Base-by-base conservation (phyloP, 1,140 invertebrate genomes). In the Drosophila teissieri region DNA sequence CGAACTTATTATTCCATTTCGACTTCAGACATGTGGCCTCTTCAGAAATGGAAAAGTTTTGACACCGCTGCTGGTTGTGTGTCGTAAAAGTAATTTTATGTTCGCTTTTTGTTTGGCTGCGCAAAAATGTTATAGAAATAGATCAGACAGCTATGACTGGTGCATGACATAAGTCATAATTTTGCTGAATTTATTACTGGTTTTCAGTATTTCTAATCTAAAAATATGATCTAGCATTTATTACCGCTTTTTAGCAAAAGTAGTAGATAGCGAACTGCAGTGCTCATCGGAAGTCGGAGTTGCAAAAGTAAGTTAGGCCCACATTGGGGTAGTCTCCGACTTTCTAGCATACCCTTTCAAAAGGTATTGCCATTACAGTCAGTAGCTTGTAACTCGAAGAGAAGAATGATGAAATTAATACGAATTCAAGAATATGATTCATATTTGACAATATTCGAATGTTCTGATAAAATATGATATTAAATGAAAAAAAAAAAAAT, bases 11-110 rank as follows among this genome's bases (percentile, higher is more conserved):
- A 46, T 65, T 61, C 15, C 22, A 27, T 14, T 7, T 60, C 27
- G 36, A 27, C 3, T 56, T 61, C 8, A 19, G 12, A 61, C 54
- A 39, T 39, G 34, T 15, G 54, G 39, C 17, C 22, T 27, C 34
- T 51, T 54, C n/a, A 55, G 54, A 53, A 39, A n/a, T 14, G 7
- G 2, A 39, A 15, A 31, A 19, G 8, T 57, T 62, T 40, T 58
- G 37, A 58, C 60, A 42, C 17, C 11, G 14, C 3, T 12, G 0
- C 4, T 62, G 54, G 54, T 42, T 1, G 14, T 31, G 15, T 40
- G 36, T 40, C 36, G 27, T 40, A 19, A 10, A 56, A 31, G 6
- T n/a, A 19, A 31, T 40, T 31, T 31, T 19, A 4, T 11, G 8
- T 40, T 31, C n/a, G n/a, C n/a, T 51, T 15, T 49, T 27, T 8